Base-by-base conservation (phyloP, 2,113 vertebrate genomes). In the Nyctereutes procyonoides region DNA sequence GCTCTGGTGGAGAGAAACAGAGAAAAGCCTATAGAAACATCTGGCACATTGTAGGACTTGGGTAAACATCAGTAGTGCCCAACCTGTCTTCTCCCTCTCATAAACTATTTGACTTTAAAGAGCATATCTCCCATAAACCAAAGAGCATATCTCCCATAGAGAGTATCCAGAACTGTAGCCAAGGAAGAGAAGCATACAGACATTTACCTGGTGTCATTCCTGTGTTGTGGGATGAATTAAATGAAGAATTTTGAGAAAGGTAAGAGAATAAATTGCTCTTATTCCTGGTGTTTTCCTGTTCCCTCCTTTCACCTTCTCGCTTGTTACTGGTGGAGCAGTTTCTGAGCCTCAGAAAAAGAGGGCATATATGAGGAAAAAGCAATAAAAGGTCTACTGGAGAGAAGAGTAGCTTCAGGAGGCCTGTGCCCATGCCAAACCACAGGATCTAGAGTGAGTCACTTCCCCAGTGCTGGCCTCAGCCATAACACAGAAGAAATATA, bases 201-300 rank as follows among this genome's bases (percentile, higher is more conserved):
- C 58, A 65, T 93, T 80, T 90, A 51, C 73, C 48, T 74, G 55
- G 69, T 53, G 84, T 89, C 12, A 92, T 71, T 90, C 94, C 43
- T 65, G 19, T 92, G 79, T 58, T 77, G n/a, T 77, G 4, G n/a
- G 38, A 74, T 88, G 28, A 95, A 84, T 26, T 83, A 91, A 32
- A 15, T 12, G 35, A 94, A n/a, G n/a, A 48, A 76, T 63, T 88
- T 80, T 60, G 58, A 77, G 73, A 86, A 51, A 76, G 69, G 53
- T 43, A 88, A 85, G 30, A 90, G 76, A 82, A 43, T 24, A 83
- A 51, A 58, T 83, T 89, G 22, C 19, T 77, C 74, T 96, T 53
- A 90, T 55, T 84, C 81, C 88, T 93, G 16, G 35, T 77, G 28
- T 43, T 69, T 83, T 60, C 26, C 24, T 91, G 38, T 55, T 15